A percentile compares a stretch with the other conserved stretches of the same genome.
phyloP scores from a whole-genome alignment of 2,888 invertebrate genomes.

The Trisateles emortualis region DNA sequence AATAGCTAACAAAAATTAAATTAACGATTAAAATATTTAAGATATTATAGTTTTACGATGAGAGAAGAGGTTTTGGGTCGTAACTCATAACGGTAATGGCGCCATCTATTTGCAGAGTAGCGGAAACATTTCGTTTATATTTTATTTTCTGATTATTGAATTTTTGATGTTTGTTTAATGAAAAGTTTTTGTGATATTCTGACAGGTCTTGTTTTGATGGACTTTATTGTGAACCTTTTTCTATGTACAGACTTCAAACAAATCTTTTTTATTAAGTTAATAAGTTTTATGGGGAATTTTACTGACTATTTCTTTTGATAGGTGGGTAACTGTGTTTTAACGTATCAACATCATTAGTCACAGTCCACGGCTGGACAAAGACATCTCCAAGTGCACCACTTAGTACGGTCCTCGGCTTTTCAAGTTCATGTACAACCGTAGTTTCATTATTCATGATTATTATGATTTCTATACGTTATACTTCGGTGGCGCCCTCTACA shows the following conservation, averaged over 20 bases:
- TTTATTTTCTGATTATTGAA: constrained; percentile 17
- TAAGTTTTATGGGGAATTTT: too few species aligned
- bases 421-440: too few species aligned
- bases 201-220: not conserved
- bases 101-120: constrained; percentile 36
- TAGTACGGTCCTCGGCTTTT: too few species aligned
- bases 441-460: too few species aligned
- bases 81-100: constrained; percentile 40
- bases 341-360: too few species aligned
- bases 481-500: too few species aligned
- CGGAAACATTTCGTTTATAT: constrained; percentile 34
- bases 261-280: too few species aligned
- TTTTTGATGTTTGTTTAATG: constrained; percentile 3
- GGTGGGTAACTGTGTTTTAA: too few species aligned
- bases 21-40: constrained; percentile 48
- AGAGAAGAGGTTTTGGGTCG: constrained; percentile 43
- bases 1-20: constrained; percentile 57
- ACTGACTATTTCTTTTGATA: not conserved
- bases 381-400: too few species aligned
- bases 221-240: not conserved
- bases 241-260: not conserved
- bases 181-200: not conserved
- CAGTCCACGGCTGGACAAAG: too few species aligned
- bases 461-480: too few species aligned
- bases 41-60: constrained; percentile 48